A percentile compares a stretch with the other conserved stretches of the same genome.
Evolutionary conservation across 2,888 invertebrate genomes (phyloP).

Genomic region (Netelia virgata): DNA sequence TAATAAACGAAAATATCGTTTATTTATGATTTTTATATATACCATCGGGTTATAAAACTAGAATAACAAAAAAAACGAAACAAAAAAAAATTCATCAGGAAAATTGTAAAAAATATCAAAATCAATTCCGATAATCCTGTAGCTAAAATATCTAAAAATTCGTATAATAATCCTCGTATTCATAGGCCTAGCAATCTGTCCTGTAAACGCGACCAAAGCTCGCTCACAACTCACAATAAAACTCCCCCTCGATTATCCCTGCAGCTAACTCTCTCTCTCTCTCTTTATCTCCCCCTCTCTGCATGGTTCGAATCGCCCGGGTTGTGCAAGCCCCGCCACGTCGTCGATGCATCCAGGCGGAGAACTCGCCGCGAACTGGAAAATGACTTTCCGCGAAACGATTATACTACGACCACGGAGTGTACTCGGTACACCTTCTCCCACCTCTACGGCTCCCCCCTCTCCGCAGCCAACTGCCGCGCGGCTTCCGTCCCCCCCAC

Average conservation of each 20-base stretch:
- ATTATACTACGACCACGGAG: slow-evolving; percentile 75
- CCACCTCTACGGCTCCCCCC: not conserved
- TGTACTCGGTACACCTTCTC: slow-evolving; percentile 39
- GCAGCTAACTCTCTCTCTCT: not conserved
- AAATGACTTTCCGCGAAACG: slow-evolving; percentile 80
- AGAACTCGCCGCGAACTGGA: slow-evolving; percentile 71
- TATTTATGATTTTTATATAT: no score
- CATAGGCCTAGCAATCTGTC: not conserved
- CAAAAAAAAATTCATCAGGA: no score
- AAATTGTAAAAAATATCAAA: no score
- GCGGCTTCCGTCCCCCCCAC: not conserved
- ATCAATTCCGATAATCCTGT: not conserved
- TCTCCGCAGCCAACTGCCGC: not conserved
- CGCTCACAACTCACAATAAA: not conserved
- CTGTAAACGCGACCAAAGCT: slow-evolving; percentile 15
- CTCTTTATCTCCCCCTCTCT: slow-evolving; percentile 1
- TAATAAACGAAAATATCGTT: no score
- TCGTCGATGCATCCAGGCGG: slow-evolving; percentile 58
- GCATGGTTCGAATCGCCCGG: slow-evolving; percentile 4
- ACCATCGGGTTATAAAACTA: no score
- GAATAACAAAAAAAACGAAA: no score
- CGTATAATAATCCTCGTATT: not conserved
- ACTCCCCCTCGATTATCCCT: not conserved
- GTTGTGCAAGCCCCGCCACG: slow-evolving; percentile 36
- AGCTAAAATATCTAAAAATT: not conserved